Evolutionary conservation across 2,113 vertebrate species (phyloP).

Genomic region (Calidris pygmaea): DNA sequence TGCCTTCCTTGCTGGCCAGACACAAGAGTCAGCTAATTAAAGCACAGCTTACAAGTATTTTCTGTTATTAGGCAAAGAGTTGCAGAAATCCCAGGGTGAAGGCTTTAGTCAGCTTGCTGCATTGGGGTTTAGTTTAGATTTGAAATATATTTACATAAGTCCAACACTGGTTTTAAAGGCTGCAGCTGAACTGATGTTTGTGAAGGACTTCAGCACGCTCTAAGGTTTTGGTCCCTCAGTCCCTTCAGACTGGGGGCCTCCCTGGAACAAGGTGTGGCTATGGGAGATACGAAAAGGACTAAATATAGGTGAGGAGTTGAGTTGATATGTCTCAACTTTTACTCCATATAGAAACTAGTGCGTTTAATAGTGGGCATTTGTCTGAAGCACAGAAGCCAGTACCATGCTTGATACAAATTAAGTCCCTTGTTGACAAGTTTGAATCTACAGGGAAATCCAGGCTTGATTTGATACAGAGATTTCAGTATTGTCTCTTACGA

Average conservation of each 20-base stretch:
- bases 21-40: background rate
- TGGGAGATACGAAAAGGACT: background rate
- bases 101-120: background rate
- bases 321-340: background rate
- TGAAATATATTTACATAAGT: conserved; percentile 17
- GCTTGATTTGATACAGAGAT: background rate
- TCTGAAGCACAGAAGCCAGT: background rate
- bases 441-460: background rate
- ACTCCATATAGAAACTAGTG: background rate
- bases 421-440: background rate
- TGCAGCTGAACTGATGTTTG: background rate
- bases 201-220: background rate
- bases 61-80: background rate
- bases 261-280: background rate
- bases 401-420: background rate
- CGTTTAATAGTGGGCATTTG: background rate
- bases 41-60: background rate
- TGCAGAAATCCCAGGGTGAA: conserved; percentile 6
- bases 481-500: background rate
- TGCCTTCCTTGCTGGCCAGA: background rate
- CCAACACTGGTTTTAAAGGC: background rate
- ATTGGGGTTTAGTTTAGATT: background rate
- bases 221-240: background rate
- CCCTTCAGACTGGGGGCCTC: background rate
- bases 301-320: background rate